Evolutionary conservation across 2,113 vertebrate species (phyloP), one percentile per base, ranked within the genome.

Genomic region (Turdus rufiventris): DNA sequence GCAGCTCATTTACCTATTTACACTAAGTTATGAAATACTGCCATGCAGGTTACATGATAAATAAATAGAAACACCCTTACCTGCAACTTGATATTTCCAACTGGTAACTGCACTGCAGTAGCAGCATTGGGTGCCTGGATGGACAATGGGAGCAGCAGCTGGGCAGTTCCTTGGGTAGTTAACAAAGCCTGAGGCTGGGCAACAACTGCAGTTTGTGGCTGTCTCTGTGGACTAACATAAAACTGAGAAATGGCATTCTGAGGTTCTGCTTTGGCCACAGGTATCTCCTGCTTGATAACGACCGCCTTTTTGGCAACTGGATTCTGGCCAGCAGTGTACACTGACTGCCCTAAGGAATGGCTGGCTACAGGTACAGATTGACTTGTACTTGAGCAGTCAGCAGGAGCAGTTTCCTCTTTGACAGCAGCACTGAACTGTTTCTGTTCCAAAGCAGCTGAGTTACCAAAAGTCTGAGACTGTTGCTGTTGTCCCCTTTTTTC

Each of bases 401-500:
- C 68, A 45, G 81, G 91, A 6, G 71, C 53, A 36, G 88, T 80
- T 95, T 98, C 98, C 13, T 98, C 97, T 79, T 98, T 98, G 85
- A 98, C 25, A 31, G 95, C 57, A 56, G 91, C 51, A 25, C 47
- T 18, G 38, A 91, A 63, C 0, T 75, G 97, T 19, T 95, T 97
- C 84, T 94, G 97, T 38, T 98, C 97, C 56, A 94, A 67, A 73
- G 80, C 62, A 54, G 62, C 31, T n/a, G 96, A 36, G 14, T 92
- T 92, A 38, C 88, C 48, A 18, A 80, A 26, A 47, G 85, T 25
- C 43, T 93, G 96, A 51, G 85, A 93, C 58, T 96, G 97, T 62
- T 97, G 97, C 42, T 97, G 97, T 81, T 98, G 98, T 36, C 98
- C 97, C 81, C 98, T 98, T 78, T 99, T 99, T 85, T 99, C 99